These are phyloP conservation scores for Tragelaphus imberbis DNA, from an alignment of 2,113 vertebrate genomes.

Conservation along the genomic window DNA sequence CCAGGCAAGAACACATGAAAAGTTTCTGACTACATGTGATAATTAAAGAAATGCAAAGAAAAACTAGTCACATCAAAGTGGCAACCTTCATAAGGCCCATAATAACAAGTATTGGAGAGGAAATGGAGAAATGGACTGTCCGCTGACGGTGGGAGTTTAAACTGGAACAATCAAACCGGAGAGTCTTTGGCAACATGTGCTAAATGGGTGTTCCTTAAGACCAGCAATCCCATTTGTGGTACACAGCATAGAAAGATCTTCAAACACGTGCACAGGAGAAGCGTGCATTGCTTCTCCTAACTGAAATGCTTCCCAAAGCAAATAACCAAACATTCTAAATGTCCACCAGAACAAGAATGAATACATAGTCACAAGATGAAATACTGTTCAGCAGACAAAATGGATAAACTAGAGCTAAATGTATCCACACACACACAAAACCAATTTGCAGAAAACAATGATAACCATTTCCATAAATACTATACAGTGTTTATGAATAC, in stretches of 20 bases:
- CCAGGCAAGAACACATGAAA: background rate
- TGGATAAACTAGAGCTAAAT: background rate
- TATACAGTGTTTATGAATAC: background rate
- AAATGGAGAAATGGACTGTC: background rate
- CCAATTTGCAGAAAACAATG: background rate
- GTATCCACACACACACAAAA: background rate
- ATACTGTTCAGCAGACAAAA: background rate
- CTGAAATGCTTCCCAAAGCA: background rate
- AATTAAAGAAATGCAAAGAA: background rate
- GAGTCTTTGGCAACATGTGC: background rate
- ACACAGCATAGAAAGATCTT: background rate
- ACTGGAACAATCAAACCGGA: background rate
- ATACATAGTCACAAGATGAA: background rate
- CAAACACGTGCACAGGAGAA: background rate
- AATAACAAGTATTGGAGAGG: background rate
- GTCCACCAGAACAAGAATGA: background rate
- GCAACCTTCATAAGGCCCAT: background rate
- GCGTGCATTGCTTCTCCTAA: background rate
- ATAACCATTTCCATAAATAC: background rate
- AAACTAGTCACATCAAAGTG: background rate
- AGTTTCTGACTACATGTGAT: background rate
- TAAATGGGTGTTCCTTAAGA: background rate
- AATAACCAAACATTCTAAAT: background rate
- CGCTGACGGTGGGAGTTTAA: background rate
- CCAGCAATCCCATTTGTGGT: background rate